Percentiles rank a stretch among this genome's conserved stretches.
Evolutionary conservation across 2,888 invertebrate species (phyloP).

Genomic region (Dryadula phaetusa): DNA sequence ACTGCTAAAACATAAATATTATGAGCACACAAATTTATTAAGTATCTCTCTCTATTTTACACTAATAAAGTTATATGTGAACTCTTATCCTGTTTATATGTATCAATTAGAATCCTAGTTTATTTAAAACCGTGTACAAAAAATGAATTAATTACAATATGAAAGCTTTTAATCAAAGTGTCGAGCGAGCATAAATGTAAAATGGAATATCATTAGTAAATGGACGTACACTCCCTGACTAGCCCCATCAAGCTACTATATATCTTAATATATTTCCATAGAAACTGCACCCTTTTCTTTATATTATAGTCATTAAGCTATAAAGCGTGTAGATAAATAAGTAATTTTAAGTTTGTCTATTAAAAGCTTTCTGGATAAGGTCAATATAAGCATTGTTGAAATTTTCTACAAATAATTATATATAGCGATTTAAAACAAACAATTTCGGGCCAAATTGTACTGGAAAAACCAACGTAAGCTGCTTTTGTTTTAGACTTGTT

Average conservation of each 20-base stretch:
- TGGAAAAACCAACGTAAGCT: too few species aligned
- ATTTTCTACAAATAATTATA: not conserved
- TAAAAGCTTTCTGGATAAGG: conserved; percentile 5
- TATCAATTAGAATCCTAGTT: too few species aligned
- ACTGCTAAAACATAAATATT: too few species aligned
- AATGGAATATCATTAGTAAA: conserved; percentile 23
- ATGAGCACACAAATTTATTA: too few species aligned
- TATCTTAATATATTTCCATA: conserved; percentile 8
- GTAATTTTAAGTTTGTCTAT: not conserved
- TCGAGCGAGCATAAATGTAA: not conserved
- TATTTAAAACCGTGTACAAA: too few species aligned
- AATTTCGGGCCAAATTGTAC: too few species aligned
- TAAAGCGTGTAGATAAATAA: conserved; percentile 16
- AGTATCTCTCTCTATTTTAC: too few species aligned
- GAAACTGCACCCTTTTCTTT: conserved; percentile 25
- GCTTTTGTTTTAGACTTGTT: too few species aligned
- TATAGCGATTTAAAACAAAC: too few species aligned
- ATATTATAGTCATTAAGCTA: conserved; percentile 12
- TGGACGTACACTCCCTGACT: conserved; percentile 12
- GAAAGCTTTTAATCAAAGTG: conserved; percentile 5
- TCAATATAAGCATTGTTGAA: conserved; percentile 1
- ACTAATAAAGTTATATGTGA: too few species aligned
- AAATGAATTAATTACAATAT: not conserved
- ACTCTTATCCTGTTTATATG: too few species aligned
- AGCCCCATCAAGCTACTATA: conserved; percentile 1